Evolutionary conservation across 2,888 invertebrate genomes (phyloP).

Genomic region (Lasioglossum vierecki): DNA sequence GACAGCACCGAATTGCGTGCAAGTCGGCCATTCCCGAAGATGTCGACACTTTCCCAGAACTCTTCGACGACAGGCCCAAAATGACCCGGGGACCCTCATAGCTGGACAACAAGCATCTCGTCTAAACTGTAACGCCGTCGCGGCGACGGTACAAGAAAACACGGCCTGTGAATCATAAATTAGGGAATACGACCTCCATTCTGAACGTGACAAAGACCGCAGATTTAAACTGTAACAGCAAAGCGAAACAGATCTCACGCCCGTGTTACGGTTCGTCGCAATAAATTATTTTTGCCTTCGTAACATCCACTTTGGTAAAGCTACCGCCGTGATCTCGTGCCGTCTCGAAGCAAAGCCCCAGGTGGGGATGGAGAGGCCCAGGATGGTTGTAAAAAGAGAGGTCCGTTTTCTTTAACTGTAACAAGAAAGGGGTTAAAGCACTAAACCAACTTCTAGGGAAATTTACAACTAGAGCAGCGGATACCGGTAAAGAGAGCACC

Average conservation of each 20-base stretch:
- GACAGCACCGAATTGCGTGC: slow-evolving; percentile 42
- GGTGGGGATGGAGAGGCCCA: not conserved
- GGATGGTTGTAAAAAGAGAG: slow-evolving; percentile 58
- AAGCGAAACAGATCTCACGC: slow-evolving; percentile 71
- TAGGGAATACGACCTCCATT: slow-evolving; percentile 48
- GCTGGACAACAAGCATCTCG: slow-evolving; percentile 53
- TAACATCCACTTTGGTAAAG: not conserved
- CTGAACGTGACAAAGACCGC: slow-evolving; percentile 45
- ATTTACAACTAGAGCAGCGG: slow-evolving; percentile 76
- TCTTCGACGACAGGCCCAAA: slow-evolving; percentile 52
- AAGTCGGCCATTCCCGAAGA: slow-evolving; percentile 39
- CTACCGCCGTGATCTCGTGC: not conserved
- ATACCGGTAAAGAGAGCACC: slow-evolving; percentile 42
- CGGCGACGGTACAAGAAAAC: slow-evolving; percentile 3
- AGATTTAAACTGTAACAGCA: slow-evolving; percentile 81
- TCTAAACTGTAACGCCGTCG: slow-evolving; percentile 69
- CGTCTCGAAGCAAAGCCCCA: not conserved
- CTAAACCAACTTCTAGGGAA: slow-evolving; percentile 75
- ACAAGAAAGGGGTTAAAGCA: slow-evolving; percentile 75
- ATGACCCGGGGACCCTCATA: slow-evolving; percentile 51
- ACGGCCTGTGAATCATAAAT: slow-evolving; percentile 55
- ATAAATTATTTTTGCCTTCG: slow-evolving; percentile 76
- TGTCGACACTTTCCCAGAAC: slow-evolving; percentile 45
- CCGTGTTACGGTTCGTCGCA: slow-evolving; percentile 72
- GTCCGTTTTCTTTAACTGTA: slow-evolving; percentile 76